Evolutionary conservation across 2,888 invertebrate genomes (phyloP).

Genomic region (Drosophila fungiperda): DNA sequence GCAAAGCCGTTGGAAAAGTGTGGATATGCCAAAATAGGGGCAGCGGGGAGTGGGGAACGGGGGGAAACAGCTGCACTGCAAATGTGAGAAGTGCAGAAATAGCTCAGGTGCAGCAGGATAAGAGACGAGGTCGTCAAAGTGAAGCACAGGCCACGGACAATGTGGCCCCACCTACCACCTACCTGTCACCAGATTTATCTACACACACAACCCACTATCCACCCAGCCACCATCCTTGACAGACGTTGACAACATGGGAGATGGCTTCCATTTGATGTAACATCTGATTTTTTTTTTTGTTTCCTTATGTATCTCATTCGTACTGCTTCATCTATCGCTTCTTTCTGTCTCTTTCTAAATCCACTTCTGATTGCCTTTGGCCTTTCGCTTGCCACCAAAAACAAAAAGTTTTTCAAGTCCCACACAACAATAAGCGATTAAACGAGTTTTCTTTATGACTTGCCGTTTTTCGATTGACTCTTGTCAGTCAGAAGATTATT

Average conservation of each 20-base stretch:
- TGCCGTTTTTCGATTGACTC: slow-evolving; percentile 37
- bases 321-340: not conserved
- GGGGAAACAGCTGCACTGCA: slow-evolving; percentile 37
- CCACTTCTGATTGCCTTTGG: not conserved
- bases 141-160: slow-evolving; percentile 44
- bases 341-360: too few relatives aligned
- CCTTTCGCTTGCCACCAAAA: slow-evolving; percentile 4
- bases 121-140: slow-evolving; percentile 72
- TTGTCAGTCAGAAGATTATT: slow-evolving; percentile 13
- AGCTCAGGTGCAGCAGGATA: slow-evolving; percentile 76
- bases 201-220: not conserved
- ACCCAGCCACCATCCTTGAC: not conserved
- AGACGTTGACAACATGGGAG: slow-evolving; percentile 21
- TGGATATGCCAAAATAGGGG: slow-evolving; percentile 32
- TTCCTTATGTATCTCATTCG: not conserved
- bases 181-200: not conserved
- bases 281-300: slow-evolving; percentile 34
- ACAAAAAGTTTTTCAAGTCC: slow-evolving; percentile 38
- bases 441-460: slow-evolving; percentile 37
- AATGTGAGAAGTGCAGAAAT: slow-evolving; percentile 78
- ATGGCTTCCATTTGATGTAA: slow-evolving; percentile 41
- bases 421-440: slow-evolving; percentile 47
- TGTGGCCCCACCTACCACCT: slow-evolving; percentile 8
- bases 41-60: not conserved
- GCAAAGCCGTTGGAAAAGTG: slow-evolving; percentile 47